Conservation (phyloP, 2,113 vertebrate species). For the Condylura cristata region DNA sequence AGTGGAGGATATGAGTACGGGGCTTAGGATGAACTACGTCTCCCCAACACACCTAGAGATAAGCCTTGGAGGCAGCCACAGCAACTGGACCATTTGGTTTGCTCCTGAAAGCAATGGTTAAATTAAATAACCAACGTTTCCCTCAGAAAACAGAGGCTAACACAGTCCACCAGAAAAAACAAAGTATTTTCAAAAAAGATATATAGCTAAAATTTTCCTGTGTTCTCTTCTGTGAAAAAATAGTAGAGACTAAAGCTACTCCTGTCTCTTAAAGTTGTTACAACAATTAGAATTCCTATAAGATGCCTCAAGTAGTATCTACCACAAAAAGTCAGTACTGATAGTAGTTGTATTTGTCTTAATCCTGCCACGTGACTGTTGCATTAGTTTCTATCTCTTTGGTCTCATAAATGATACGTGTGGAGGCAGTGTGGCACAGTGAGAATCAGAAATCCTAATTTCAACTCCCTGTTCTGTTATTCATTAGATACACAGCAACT, state of each 20-base stretch:
- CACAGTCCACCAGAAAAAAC: background rate
- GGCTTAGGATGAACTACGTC: background rate
- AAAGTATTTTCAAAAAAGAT: background rate
- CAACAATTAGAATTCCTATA: background rate
- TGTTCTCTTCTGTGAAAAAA: background rate
- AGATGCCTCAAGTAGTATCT: background rate
- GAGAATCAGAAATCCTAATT: conserved; percentile 8
- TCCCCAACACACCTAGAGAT: background rate
- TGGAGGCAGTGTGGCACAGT: background rate
- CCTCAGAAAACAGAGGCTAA: background rate
- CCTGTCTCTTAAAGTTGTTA: background rate
- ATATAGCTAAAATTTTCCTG: background rate
- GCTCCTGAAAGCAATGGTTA: conserved; percentile 11
- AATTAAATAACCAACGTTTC: background rate
- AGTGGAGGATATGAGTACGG: background rate
- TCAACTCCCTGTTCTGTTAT: background rate
- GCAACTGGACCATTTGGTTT: background rate
- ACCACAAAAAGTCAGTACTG: background rate
- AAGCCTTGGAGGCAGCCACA: background rate
- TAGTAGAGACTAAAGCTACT: background rate
- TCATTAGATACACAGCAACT: background rate
- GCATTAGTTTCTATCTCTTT: background rate
- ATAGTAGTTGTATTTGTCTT: background rate
- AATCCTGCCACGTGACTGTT: background rate
- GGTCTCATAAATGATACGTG: background rate